A percentile compares a stretch with the other conserved stretches of the same genome.
Evolutionary conservation across 92 coral and sea anemone genomes (phyloP).

Genomic region (Bergia puertoricense): DNA sequence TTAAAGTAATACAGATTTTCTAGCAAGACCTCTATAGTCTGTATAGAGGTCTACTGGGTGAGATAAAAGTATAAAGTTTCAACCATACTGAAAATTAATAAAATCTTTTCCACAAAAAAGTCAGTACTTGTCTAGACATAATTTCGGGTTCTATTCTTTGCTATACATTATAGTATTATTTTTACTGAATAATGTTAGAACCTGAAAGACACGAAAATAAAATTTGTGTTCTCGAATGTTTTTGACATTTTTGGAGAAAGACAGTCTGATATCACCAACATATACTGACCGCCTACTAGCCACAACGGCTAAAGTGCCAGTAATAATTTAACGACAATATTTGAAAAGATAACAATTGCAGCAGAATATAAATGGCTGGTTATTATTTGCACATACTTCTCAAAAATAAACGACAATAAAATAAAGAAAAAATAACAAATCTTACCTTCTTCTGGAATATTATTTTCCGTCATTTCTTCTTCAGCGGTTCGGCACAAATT

Average conservation of each 20-base stretch:
- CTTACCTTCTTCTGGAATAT: slow-evolving; percentile 85
- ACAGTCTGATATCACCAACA: background rate
- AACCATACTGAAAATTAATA: background rate
- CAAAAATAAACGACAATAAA: slow-evolving; percentile 5
- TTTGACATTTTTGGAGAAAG: background rate
- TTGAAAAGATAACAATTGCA: background rate
- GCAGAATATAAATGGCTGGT: background rate
- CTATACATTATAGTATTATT: background rate
- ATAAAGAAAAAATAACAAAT: background rate
- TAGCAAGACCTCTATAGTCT: background rate
- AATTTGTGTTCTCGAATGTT: background rate
- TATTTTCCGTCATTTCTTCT: slow-evolving; percentile 75
- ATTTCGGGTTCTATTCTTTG: slow-evolving; percentile 15
- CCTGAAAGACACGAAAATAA: background rate
- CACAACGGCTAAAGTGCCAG: background rate
- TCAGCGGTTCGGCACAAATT: slow-evolving; percentile 68
- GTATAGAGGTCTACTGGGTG: background rate
- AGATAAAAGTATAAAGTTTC: background rate
- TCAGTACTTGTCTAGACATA: slow-evolving; percentile 34
- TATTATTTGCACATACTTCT: slow-evolving; percentile 18
- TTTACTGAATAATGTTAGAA: background rate
- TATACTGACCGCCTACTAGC: background rate
- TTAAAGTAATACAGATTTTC: background rate
- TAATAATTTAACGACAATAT: background rate
- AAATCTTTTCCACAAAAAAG: background rate